Evolutionary conservation across 2,888 invertebrate genomes (phyloP).

Genomic region (Nomada flava): DNA sequence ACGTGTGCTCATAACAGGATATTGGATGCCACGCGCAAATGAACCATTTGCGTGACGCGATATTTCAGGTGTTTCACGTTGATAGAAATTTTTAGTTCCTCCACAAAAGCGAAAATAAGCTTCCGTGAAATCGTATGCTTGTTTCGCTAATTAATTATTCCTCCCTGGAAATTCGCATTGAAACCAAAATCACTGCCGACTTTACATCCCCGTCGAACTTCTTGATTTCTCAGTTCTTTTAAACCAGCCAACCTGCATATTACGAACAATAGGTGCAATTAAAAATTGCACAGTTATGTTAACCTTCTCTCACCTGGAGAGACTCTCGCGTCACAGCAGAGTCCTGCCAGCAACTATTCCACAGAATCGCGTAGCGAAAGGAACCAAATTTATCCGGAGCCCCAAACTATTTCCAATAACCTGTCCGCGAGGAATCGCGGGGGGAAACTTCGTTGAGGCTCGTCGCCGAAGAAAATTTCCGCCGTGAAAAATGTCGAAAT

Average conservation of each 20-base stretch:
- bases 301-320: no score
- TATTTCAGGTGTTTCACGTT: neutral
- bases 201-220: no score
- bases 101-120: neutral
- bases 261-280: no score
- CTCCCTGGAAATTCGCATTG: no score
- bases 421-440: neutral
- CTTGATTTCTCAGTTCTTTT: no score
- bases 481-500: slow-evolving; percentile 32
- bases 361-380: neutral
- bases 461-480: neutral
- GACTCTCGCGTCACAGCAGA: no score
- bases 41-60: slow-evolving; percentile 29
- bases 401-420: slow-evolving; percentile 14
- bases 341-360: no score
- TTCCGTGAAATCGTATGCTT: neutral
- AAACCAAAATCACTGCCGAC: no score
- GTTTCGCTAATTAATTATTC: neutral
- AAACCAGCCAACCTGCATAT: no score
- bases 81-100: neutral
- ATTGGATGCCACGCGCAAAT: slow-evolving; percentile 43
- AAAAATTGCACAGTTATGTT: no score
- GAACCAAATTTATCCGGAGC: neutral
- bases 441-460: neutral
- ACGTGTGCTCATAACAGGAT: slow-evolving; percentile 46